Conservation (phyloP, 2,113 vertebrate genomes). For the Plestiodon gilberti region DNA sequence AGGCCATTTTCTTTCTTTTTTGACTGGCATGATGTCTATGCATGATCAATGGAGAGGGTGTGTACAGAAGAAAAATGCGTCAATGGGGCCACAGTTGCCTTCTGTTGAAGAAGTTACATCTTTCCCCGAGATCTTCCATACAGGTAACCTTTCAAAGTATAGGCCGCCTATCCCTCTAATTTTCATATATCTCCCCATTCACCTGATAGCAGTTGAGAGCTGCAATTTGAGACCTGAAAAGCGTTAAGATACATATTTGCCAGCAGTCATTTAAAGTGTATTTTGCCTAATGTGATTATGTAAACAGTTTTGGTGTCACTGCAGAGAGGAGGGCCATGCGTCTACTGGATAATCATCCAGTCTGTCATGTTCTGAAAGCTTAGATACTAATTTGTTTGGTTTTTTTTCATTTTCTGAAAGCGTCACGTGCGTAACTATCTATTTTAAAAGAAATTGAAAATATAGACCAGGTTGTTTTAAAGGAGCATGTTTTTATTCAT, state of each 20-base stretch:
- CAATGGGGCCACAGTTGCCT: neutral
- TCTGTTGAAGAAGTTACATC: neutral
- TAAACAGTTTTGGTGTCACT: neutral
- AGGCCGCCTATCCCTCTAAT: neutral
- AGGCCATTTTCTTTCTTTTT: neutral
- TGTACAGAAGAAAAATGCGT: neutral
- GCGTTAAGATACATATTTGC: neutral
- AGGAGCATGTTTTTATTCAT: neutral
- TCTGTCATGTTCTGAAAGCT: neutral
- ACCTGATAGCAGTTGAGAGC: neutral
- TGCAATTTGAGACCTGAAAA: neutral
- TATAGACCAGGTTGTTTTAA: neutral
- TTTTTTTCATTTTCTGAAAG: neutral
- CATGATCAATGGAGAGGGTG: neutral
- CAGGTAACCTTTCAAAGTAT: neutral
- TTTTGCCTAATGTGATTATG: neutral
- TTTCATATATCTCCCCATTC: neutral
- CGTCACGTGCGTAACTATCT: neutral
- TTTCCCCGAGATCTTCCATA: neutral
- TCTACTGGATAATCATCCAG: neutral
- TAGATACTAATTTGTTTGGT: neutral
- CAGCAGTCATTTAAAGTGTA: neutral
- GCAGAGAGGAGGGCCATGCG: neutral
- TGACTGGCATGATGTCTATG: too few relatives aligned
- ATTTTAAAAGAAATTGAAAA: neutral